Evolutionary conservation across 2,113 vertebrate genomes (phyloP).

Genomic region (Tetraodon nigroviridis): DNA sequence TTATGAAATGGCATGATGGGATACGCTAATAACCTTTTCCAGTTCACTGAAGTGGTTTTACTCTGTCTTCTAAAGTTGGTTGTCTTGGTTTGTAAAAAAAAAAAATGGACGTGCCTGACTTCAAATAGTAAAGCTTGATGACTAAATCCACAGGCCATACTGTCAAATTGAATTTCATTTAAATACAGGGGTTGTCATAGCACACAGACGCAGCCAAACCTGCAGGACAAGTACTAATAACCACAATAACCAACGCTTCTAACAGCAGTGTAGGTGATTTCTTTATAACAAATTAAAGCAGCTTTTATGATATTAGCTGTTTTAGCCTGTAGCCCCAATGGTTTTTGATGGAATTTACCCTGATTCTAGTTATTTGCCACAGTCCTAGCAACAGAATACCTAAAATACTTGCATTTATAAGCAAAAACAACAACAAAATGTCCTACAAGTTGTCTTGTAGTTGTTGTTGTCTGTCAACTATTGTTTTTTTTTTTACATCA

Average conservation of each 20-base stretch:
- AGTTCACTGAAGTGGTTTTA: conserved; percentile 8
- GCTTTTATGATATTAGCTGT: conserved; percentile 49
- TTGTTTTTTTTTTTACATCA: no score
- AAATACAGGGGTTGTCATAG: not conserved
- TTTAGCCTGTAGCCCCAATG: conserved; percentile 27
- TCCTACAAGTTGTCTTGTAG: no score
- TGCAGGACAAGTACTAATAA: not conserved
- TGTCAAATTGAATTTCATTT: not conserved
- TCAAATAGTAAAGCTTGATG: no score
- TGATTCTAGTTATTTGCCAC: conserved; percentile 25
- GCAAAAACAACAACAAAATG: no score
- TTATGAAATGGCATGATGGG: not conserved
- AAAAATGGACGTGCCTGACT: no score
- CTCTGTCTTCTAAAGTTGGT: not conserved
- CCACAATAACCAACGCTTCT: not conserved
- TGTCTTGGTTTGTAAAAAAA: no score
- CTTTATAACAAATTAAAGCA: conserved; percentile 45
- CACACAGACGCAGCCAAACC: not conserved
- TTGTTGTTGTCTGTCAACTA: no score
- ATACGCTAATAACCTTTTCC: conserved; percentile 10
- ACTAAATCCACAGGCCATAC: not conserved
- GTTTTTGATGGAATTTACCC: conserved; percentile 41
- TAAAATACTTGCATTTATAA: no score
- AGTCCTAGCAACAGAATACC: conserved; percentile 14
- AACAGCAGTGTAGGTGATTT: conserved; percentile 21